phyloP scores from a whole-genome alignment of 2,797 vertebrate genomes.

The Coregonus suidteri region DNA sequence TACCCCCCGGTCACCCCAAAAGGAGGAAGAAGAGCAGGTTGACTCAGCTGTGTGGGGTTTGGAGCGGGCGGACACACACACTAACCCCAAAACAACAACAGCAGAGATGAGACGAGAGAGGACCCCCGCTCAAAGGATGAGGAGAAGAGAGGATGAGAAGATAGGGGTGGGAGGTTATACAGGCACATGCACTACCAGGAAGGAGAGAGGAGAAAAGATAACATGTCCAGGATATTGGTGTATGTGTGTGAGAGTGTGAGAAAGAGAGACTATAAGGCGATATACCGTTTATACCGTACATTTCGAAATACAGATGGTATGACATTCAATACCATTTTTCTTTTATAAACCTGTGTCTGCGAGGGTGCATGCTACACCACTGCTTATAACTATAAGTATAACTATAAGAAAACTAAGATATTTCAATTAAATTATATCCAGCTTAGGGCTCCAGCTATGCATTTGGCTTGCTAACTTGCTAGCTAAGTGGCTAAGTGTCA shows the following conservation, averaged over 20 bases:
- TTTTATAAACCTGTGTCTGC: too few species aligned
- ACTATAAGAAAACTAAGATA: too few species aligned
- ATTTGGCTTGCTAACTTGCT: too few species aligned
- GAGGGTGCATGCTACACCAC: too few species aligned
- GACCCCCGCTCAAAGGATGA: background rate
- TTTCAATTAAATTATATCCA: too few species aligned
- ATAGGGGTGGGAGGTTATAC: slow-evolving; percentile 35
- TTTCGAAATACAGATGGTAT: too few species aligned
- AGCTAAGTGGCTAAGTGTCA: too few species aligned
- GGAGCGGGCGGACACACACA: slow-evolving; percentile 18
- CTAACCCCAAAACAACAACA: slow-evolving; percentile 65
- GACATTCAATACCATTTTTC: too few species aligned
- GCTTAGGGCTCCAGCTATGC: background rate
- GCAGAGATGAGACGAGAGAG: slow-evolving; percentile 4
- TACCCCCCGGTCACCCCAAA: slow-evolving; percentile 53
- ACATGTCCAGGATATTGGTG: slow-evolving; percentile 27
- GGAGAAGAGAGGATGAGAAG: slow-evolving; percentile 38
- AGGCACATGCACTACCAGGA: slow-evolving; percentile 44
- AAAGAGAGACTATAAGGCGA: too few species aligned
- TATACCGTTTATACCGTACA: too few species aligned
- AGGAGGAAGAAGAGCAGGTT: slow-evolving; percentile 52
- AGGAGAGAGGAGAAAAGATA: slow-evolving; percentile 26
- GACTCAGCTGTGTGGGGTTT: slow-evolving; percentile 73
- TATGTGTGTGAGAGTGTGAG: slow-evolving; percentile 12
- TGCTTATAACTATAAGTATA: too few species aligned